Conservation (phyloP, 2,797 vertebrate species). For the Bradypodion pumilum region DNA sequence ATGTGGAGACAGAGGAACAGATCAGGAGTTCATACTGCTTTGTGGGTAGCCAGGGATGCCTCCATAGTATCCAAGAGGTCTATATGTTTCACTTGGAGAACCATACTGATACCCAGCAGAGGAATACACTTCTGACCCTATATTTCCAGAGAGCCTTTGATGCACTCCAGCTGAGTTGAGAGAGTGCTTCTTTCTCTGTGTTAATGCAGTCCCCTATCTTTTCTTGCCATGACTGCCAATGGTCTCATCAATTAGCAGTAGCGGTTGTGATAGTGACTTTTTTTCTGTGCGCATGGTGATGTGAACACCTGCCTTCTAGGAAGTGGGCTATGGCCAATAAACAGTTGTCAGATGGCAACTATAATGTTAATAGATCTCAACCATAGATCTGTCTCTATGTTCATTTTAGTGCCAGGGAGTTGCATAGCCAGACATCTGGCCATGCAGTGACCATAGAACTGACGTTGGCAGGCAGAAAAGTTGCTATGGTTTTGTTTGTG, state of each 20-base stretch:
- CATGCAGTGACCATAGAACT: slow-evolving; percentile 69
- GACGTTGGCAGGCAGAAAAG: slow-evolving; percentile 71
- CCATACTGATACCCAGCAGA: neutral
- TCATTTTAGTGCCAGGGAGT: slow-evolving; percentile 74
- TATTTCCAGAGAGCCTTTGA: slow-evolving; percentile 4
- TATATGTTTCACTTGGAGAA: neutral
- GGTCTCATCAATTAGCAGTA: slow-evolving; percentile 74
- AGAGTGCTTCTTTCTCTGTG: slow-evolving; percentile 59
- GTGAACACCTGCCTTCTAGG: slow-evolving; percentile 79
- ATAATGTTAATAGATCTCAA: slow-evolving; percentile 79
- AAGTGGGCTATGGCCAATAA: slow-evolving; percentile 74
- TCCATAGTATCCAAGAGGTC: neutral
- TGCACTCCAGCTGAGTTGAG: slow-evolving; percentile 53
- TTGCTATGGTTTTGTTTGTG: slow-evolving; percentile 59
- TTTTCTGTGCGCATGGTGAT: slow-evolving; percentile 62
- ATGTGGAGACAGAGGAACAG: neutral
- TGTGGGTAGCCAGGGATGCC: neutral
- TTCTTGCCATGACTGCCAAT: slow-evolving; percentile 73
- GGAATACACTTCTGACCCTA: neutral
- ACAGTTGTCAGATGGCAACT: slow-evolving; percentile 83
- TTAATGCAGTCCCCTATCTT: slow-evolving; percentile 66
- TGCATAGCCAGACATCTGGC: slow-evolving; percentile 81
- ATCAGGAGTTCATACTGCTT: neutral
- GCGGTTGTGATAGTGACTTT: slow-evolving; percentile 66
- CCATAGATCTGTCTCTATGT: slow-evolving; percentile 76